phyloP scores from a whole-genome alignment of 1,140 invertebrate genomes.

The Drosophila watanabei region DNA sequence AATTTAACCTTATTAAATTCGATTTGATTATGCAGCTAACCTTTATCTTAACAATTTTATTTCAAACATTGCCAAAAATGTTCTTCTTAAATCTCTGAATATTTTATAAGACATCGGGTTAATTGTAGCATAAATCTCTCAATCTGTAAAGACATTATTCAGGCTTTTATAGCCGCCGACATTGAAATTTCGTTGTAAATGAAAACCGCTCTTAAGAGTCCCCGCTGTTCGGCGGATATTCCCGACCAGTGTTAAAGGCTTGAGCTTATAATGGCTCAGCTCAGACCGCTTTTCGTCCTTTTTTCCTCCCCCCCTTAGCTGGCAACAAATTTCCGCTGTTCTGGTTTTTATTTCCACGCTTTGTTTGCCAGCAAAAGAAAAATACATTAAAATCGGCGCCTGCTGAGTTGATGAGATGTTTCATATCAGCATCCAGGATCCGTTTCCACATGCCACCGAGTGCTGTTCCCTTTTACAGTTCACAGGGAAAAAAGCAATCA shows the following conservation, averaged over 20 bases:
- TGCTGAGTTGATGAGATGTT: conserved; percentile 29
- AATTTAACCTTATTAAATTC: not conserved
- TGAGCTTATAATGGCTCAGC: conserved; percentile 24
- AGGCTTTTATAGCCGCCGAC: conserved; percentile 14
- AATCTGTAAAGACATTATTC: conserved; percentile 33
- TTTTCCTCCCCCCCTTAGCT: not conserved
- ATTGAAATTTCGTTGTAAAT: conserved; percentile 6
- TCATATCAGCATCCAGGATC: conserved; percentile 25
- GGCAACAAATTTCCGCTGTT: conserved; percentile 42
- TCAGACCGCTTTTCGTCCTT: conserved; percentile 2
- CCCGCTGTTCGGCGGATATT: conserved; percentile 24
- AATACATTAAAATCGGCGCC: conserved; percentile 42
- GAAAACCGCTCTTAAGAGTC: not conserved
- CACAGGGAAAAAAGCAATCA: conserved; percentile 12
- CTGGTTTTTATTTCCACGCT: conserved; percentile 20
- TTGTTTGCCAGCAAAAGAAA: conserved; percentile 19
- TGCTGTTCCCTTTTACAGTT: conserved; percentile 20
- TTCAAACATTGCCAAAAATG: not conserved
- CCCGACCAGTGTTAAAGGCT: conserved; percentile 35
- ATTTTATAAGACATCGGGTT: conserved; percentile 1
- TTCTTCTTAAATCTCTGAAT: not conserved
- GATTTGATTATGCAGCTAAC: not conserved
- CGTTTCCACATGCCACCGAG: conserved; percentile 8
- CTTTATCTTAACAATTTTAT: not conserved
- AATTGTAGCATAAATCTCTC: conserved; percentile 28